Evolutionary conservation across 1,140 invertebrate genomes (phyloP).

Genomic region (Camponotus pennsylvanicus): DNA sequence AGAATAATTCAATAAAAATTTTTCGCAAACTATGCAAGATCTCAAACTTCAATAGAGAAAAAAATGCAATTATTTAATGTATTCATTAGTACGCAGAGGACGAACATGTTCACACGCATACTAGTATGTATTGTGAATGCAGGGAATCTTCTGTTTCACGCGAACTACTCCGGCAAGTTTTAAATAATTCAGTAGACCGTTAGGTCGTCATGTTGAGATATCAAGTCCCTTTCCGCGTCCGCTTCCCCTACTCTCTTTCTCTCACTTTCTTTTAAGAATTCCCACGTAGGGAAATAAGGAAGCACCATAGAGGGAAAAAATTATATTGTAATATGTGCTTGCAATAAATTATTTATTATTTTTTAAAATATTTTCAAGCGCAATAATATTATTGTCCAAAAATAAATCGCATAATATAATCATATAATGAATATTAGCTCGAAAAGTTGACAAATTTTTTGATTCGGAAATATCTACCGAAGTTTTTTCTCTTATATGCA

Average conservation of each 20-base stretch:
- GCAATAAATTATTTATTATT: too few relatives aligned
- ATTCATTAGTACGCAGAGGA: slow-evolving; percentile 20
- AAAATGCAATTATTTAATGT: slow-evolving; percentile 17
- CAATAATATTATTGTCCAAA: too few relatives aligned
- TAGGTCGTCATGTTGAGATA: slow-evolving; percentile 65
- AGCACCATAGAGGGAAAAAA: neutral
- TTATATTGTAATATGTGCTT: too few relatives aligned
- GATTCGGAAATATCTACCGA: neutral
- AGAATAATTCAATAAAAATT: neutral
- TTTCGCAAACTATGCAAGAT: neutral
- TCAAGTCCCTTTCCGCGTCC: slow-evolving; percentile 47
- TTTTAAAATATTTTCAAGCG: too few relatives aligned
- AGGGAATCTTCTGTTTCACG: slow-evolving; percentile 53
- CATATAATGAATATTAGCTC: neutral
- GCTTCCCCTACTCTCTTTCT: slow-evolving; percentile 32
- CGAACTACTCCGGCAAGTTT: slow-evolving; percentile 51
- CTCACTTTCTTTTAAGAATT: slow-evolving; percentile 32
- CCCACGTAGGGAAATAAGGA: neutral
- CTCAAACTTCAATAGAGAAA: neutral
- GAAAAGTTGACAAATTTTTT: too few relatives aligned
- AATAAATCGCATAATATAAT: neutral
- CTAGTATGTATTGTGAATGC: slow-evolving; percentile 50
- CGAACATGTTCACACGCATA: slow-evolving; percentile 42
- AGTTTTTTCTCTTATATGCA: neutral
- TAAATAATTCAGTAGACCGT: slow-evolving; percentile 74